Evolutionary conservation across 1,140 invertebrate genomes (phyloP).

Genomic region (Musca vetustissima): DNA sequence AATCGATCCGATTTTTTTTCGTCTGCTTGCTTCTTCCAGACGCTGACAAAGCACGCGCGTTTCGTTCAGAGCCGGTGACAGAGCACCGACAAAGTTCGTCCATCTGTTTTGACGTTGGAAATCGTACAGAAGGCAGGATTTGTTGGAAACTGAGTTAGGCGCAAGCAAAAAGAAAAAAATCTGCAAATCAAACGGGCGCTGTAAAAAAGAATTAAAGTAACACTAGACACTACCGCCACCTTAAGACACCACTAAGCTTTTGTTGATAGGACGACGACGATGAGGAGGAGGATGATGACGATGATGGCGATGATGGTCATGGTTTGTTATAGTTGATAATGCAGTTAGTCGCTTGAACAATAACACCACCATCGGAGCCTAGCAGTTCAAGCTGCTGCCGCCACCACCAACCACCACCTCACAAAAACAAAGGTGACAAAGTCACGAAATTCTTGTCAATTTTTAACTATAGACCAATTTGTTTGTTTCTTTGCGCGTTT

Average conservation of each 20-base stretch:
- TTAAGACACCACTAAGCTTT: not conserved
- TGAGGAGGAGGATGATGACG: no score
- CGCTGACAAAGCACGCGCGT: constrained; percentile 13
- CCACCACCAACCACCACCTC: constrained; percentile 4
- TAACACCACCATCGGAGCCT: constrained; percentile 2
- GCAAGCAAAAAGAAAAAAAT: not conserved
- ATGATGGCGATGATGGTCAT: no score
- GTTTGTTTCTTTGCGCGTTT: constrained; percentile 46
- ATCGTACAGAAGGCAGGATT: not conserved
- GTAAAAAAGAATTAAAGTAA: constrained; percentile 16
- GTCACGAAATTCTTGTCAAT: constrained; percentile 57
- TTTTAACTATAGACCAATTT: constrained; percentile 57
- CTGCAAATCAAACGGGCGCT: not conserved
- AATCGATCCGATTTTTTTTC: no score
- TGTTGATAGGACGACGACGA: no score
- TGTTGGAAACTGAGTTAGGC: not conserved
- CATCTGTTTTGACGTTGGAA: not conserved
- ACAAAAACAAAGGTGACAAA: constrained; percentile 54
- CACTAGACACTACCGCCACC: constrained; percentile 13
- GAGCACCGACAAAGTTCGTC: not conserved
- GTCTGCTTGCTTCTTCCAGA: not conserved
- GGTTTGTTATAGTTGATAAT: no score
- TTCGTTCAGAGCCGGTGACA: not conserved
- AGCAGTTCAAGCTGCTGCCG: not conserved
- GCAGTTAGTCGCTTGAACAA: no score